Base-by-base conservation (phyloP, 2,113 vertebrate species). In the Cathartes aura region DNA sequence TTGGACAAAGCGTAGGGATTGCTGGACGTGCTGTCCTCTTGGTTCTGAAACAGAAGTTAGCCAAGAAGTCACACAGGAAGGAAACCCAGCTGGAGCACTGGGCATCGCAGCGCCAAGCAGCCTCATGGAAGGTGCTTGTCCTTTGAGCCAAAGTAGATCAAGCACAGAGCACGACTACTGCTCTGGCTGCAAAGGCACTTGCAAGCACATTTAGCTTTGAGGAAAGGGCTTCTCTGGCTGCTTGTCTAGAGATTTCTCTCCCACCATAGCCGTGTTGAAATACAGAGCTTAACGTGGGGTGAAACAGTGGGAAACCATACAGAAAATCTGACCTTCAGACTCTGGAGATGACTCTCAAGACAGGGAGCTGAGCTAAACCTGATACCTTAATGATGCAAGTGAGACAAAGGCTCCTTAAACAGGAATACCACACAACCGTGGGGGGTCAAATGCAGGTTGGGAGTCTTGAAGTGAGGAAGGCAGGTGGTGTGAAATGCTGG, bases 1-100 rank as follows among this genome's bases (percentile, higher is more conserved):
- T 99, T 99, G 13, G 99, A 98, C 76, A 99, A 95, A 4, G 98
- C 98, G 12, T 99, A 99, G 40, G 99, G 99, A 38, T 99, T 99
- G 53, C 98, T 98, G 53, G 98, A 97, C 0, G 98, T 97, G 47
- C 98, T 99, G 81, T 99, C 99, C 87, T 99, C 99, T 98, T 99
- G 99, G 70, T 98, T 99, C 99, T 99, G 97, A 87, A 68, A 98
- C 79, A 92, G 43, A 97, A 96, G 63, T 50, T 84, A 88, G 20
- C 53, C 72, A 68, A 93, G 58, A 55, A 55, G 84, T 74, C 82
- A 93, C 58, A 64, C 34, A 58, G 50, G 23, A 90, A 73, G 63
- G 29, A 72, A 75, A n/a, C 7, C 38, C 47, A 90, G 58, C 58
- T 3, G 2, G 56, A 74, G 55, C 56, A 70, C 27, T 0, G 0